phyloP scores from a whole-genome alignment of 1,140 invertebrate species.

The Sitophilus oryzae region DNA sequence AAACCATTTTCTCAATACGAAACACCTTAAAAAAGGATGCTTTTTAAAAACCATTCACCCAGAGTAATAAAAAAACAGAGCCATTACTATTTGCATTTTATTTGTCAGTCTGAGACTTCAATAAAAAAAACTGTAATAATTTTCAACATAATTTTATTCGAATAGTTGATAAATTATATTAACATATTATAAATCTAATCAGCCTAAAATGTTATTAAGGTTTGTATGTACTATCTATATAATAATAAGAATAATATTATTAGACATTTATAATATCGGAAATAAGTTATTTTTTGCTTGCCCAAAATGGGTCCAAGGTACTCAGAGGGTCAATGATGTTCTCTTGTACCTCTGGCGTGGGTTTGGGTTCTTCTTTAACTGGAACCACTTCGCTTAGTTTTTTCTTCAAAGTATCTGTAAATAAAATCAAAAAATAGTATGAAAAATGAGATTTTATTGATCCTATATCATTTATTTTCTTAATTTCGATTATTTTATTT shows the following conservation, averaged over 20 bases:
- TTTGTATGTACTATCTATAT: not conserved
- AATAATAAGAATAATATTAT: not conserved
- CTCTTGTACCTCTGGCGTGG: conserved; percentile 42
- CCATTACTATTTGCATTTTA: too few species aligned
- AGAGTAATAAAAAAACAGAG: too few species aligned
- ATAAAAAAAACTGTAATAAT: too few species aligned
- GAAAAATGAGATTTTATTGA: too few species aligned
- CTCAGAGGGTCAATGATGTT: conserved; percentile 48
- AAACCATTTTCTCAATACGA: too few species aligned
- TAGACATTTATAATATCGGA: not conserved
- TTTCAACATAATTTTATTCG: too few species aligned
- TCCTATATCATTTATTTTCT: too few species aligned
- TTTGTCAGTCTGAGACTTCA: too few species aligned
- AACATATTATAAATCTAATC: not conserved
- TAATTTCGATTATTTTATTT: too few species aligned
- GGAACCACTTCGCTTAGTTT: conserved; percentile 25
- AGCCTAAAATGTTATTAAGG: not conserved
- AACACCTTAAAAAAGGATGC: too few species aligned
- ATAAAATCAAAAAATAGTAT: too few species aligned
- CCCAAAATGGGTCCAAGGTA: conserved; percentile 54
- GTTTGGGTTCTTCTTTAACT: conserved; percentile 16
- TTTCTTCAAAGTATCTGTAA: conserved; percentile 27
- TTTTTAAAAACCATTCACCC: too few species aligned
- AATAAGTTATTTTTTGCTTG: conserved; percentile 45
- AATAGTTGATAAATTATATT: not conserved